Percentiles rank a stretch among this genome's conserved stretches.
These are phyloP conservation scores for Macrophya annulata DNA, from an alignment of 2,888 invertebrate genomes.

Conservation along the genomic window DNA sequence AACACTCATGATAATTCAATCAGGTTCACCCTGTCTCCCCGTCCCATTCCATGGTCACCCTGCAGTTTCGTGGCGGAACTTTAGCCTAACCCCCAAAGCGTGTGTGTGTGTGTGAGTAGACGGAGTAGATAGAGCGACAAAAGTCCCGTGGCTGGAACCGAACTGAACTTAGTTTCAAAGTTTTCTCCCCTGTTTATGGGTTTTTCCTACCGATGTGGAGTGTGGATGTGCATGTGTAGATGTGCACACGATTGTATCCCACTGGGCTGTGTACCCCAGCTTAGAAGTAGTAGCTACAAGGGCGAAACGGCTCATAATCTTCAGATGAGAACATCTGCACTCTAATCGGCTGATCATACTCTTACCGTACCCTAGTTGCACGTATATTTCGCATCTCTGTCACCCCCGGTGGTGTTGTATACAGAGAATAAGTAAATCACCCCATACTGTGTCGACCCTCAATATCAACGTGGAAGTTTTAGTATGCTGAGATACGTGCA, in stretches of 20 bases:
- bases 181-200: slow-evolving; percentile 35
- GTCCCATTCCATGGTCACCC: not conserved
- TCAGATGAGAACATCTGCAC: slow-evolving; percentile 78
- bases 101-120: not conserved
- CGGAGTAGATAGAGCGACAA: not conserved
- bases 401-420: not conserved
- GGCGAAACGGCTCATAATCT: slow-evolving; percentile 75
- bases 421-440: slow-evolving; percentile 63
- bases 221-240: slow-evolving; percentile 35
- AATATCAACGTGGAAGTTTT: slow-evolving; percentile 31
- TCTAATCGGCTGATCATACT: slow-evolving; percentile 78
- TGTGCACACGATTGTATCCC: not conserved
- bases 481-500: not conserved
- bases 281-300: slow-evolving; percentile 50
- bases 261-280: not conserved
- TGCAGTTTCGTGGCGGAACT: slow-evolving; percentile 22
- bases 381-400: slow-evolving; percentile 7
- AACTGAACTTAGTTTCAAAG: slow-evolving; percentile 11
- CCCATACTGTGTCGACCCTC: slow-evolving; percentile 53
- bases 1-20: slow-evolving; percentile 80
- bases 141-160: slow-evolving; percentile 27
- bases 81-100: not conserved
- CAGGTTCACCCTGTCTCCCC: slow-evolving; percentile 69
- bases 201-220: too few relatives aligned
- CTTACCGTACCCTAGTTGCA: slow-evolving; percentile 54